Conservation (phyloP, 2,113 vertebrate genomes). For the Crotalus tigris region DNA sequence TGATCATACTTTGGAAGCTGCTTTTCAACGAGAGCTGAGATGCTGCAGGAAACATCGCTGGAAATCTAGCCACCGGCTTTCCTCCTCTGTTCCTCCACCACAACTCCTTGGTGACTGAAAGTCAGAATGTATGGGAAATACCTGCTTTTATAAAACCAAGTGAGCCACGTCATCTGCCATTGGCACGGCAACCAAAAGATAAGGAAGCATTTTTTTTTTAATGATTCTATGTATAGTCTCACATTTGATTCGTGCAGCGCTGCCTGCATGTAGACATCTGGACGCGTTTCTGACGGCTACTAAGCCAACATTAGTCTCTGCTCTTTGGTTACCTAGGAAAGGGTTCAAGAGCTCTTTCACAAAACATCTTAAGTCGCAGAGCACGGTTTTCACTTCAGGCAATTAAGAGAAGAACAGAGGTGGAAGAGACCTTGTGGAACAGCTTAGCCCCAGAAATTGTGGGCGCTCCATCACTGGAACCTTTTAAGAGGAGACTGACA, state of each 20-base stretch:
- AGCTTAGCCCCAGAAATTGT: too few species aligned
- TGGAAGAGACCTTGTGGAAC: neutral
- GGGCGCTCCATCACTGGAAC: too few species aligned
- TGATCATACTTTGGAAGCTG: conserved; percentile 51
- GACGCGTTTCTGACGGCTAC: conserved; percentile 40
- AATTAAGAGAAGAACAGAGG: neutral
- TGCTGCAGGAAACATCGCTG: conserved; percentile 51
- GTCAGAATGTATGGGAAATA: conserved; percentile 27
- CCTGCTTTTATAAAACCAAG: conserved; percentile 64
- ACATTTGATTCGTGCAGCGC: conserved; percentile 49
- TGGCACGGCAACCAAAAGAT: conserved; percentile 68
- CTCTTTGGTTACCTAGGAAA: neutral
- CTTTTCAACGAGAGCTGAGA: conserved; percentile 44
- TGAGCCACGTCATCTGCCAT: conserved; percentile 52
- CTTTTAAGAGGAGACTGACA: too few species aligned
- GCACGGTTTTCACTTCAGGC: neutral
- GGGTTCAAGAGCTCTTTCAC: conserved; percentile 11
- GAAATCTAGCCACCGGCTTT: neutral
- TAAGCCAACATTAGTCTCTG: neutral
- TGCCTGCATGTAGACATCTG: conserved; percentile 44
- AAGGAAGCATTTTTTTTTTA: conserved; percentile 47
- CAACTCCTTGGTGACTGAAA: conserved; percentile 39
- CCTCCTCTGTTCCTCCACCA: too few species aligned
- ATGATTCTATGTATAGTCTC: conserved; percentile 38
- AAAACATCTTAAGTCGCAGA: neutral